Conservation (phyloP, 2,113 vertebrate species). For the Azemiops feae region DNA sequence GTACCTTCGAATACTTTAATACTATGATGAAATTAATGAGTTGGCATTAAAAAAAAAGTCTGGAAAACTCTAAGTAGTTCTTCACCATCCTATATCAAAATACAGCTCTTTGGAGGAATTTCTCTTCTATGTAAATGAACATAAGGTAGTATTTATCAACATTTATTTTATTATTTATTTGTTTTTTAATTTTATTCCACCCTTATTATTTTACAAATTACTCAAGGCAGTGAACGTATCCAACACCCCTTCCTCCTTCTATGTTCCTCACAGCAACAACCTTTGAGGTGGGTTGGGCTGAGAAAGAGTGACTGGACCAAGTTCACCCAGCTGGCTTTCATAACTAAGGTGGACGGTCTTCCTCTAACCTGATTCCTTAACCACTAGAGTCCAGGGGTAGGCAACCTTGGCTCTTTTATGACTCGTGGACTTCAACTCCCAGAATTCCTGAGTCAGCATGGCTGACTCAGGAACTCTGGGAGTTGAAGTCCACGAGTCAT, state of each 20-base stretch:
- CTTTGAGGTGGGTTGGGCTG: not conserved
- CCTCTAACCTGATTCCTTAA: not conserved
- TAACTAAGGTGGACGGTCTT: not conserved
- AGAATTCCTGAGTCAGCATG: too few species aligned
- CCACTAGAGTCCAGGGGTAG: too few species aligned
- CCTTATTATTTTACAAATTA: too few species aligned
- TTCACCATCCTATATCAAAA: not conserved
- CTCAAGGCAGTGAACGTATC: too few species aligned
- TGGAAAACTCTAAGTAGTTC: not conserved
- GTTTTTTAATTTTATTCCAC: too few species aligned
- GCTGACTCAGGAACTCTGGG: too few species aligned
- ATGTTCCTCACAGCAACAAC: not conserved
- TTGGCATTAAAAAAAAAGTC: not conserved
- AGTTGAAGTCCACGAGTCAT: too few species aligned
- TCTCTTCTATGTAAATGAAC: not conserved
- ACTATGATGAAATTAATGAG: not conserved
- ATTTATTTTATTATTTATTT: too few species aligned
- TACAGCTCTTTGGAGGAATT: not conserved
- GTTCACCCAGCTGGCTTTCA: not conserved
- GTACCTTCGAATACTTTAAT: not conserved
- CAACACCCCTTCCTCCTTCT: not conserved
- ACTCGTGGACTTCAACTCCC: too few species aligned
- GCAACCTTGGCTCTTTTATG: too few species aligned
- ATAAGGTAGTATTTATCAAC: not conserved
- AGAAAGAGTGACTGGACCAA: not conserved